These are phyloP conservation scores for Petrocephalus schoutedeni DNA, from an alignment of 2,797 vertebrate genomes.

Conservation along the genomic window DNA sequence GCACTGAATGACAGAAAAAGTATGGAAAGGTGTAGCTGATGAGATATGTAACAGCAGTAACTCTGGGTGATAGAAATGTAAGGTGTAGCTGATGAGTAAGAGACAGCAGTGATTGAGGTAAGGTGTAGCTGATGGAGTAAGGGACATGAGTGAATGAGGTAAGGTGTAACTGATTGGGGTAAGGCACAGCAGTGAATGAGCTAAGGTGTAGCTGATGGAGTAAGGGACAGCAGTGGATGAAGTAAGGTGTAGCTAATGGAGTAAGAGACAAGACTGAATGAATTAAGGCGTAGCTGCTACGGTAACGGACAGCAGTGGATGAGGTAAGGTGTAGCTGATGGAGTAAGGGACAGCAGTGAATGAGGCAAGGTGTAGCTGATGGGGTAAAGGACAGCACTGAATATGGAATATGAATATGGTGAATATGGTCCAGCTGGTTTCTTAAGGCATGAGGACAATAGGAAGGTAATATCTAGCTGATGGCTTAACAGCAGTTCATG, in stretches of 20 bases:
- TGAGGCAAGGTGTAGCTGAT: not conserved
- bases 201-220: not conserved
- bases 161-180: not conserved
- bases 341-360: not conserved
- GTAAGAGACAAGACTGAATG: not conserved
- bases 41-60: no score
- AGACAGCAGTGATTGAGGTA: no score
- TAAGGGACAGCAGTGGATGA: not conserved
- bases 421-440: not conserved
- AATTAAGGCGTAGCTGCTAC: not conserved
- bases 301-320: not conserved
- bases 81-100: no score
- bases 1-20: not conserved
- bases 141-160: not conserved
- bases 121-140: not conserved
- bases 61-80: no score
- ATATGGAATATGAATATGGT: not conserved
- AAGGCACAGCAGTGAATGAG: not conserved
- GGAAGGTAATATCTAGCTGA: not conserved
- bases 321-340: not conserved
- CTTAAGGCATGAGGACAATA: not conserved
- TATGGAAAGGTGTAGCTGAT: not conserved
- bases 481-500: not conserved
- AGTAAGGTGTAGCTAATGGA: not conserved
- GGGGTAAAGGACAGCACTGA: not conserved